Evolutionary conservation across 2,797 vertebrate species (phyloP), one percentile per base, ranked within the genome.

Genomic region (Bovichtus diacanthus): DNA sequence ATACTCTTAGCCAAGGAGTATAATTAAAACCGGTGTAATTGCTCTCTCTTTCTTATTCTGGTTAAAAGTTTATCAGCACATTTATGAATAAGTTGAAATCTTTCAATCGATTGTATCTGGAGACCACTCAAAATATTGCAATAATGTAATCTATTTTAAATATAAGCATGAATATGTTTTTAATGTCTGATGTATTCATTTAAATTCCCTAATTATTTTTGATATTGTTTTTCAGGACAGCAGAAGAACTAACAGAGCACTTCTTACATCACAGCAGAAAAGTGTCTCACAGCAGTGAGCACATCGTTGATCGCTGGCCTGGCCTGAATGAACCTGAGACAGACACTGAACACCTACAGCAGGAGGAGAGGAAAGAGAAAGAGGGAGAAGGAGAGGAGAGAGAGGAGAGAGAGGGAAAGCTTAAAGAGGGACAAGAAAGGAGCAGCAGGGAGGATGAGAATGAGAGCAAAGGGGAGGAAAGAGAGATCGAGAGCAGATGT

Each of bases 221-320:
- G 8, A 15, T 60, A 70, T 27, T 34, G 31, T 9, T 69, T 84
- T 83, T 64, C 58, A 90, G 90, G 65, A 47, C 49, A 51, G 25
- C 29, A 50, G 75, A 75, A 41, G 62, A 82, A 19, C 39, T 23
- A 21, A 25, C 21, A 9, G 65, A 78, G 15, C 49, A 56, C 21
- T 29, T 51, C 21, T 67, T 55, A 51, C 41, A 70, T 53, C 29
- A 47, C 19, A 62, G 56, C 54, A 58, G 21, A 58, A 16, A 64
- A 41, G 46, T 10, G 7, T 67, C 55, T 25, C 18, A 4, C 70
- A 27, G 71, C 27, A 46, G 16, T 19, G 56, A 85, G 7, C 62
- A 67, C 16, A 51, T 43, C 16, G 4, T 44, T 39, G 64, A 83
- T 58, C 1, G 1, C 16, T 16, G 23, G 2, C 13, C 31, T 13